These are phyloP conservation scores for Drosophila anomelani DNA, from an alignment of 2,888 invertebrate genomes.

Conservation along the genomic window DNA sequence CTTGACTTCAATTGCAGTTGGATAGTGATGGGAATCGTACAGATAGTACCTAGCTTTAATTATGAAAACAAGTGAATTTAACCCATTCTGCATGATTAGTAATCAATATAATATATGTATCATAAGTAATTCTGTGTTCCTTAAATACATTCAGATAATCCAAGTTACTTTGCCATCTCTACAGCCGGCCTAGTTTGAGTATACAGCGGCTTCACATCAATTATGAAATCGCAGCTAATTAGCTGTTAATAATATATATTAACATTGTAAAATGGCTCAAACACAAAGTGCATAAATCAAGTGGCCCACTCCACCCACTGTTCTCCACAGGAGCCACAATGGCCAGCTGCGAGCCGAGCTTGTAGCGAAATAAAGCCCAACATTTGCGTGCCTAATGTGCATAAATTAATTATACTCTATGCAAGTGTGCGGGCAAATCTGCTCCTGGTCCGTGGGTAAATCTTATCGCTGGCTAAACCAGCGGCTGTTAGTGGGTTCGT, in stretches of 20 bases:
- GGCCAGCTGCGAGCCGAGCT: constrained; percentile 23
- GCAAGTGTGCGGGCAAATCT: constrained; percentile 12
- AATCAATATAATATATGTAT: neutral
- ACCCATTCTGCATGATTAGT: neutral
- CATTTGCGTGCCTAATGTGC: constrained; percentile 72
- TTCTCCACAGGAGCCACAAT: constrained; percentile 32
- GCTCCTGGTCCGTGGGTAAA: constrained; percentile 21
- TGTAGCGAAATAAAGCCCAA: constrained; percentile 45
- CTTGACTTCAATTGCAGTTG: neutral
- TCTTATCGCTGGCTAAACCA: constrained; percentile 68
- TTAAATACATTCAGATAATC: neutral
- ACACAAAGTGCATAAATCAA: constrained; percentile 72
- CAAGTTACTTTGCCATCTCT: neutral
- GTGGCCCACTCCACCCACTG: constrained; percentile 28
- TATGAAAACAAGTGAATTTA: neutral
- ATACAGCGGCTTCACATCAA: constrained; percentile 40
- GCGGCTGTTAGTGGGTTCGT: constrained; percentile 67
- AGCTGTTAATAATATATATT: constrained; percentile 76
- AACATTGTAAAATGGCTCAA: constrained; percentile 58
- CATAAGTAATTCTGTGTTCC: neutral
- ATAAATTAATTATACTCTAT: constrained; percentile 68
- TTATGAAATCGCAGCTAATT: constrained; percentile 72
- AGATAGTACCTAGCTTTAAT: neutral
- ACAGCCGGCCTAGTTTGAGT: constrained; percentile 9
- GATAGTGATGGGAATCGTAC: neutral